Percentiles rank a stretch among this genome's conserved stretches.
phyloP scores from a whole-genome alignment of 1,140 invertebrate species.

The Pseudoatta argentina region DNA sequence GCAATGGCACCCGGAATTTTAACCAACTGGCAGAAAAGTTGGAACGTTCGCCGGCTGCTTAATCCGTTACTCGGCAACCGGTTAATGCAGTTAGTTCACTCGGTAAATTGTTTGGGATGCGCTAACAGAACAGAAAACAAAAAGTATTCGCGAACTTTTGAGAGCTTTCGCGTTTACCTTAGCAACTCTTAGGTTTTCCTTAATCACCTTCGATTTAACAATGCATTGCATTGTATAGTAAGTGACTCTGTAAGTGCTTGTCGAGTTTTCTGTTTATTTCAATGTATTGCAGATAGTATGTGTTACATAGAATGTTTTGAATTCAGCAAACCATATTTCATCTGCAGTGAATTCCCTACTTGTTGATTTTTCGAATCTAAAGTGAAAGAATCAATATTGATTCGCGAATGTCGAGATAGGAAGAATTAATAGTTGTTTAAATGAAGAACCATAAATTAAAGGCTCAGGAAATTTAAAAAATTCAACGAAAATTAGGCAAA shows the following conservation, averaged over 20 bases:
- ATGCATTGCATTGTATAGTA: not conserved
- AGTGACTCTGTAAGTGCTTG: not conserved
- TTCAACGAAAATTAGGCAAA: too few species aligned
- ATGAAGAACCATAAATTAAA: too few species aligned
- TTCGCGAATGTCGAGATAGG: not conserved
- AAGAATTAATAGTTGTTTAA: not conserved
- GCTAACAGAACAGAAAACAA: conserved; percentile 4
- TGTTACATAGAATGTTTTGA: not conserved
- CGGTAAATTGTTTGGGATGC: conserved; percentile 42
- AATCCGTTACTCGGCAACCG: conserved; percentile 14
- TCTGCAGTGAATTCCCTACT: not conserved
- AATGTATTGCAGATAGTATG: not conserved
- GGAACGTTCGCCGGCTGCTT: conserved; percentile 29
- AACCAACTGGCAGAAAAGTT: conserved; percentile 29
- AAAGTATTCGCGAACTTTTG: conserved; percentile 12
- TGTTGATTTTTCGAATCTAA: not conserved
- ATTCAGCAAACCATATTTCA: not conserved
- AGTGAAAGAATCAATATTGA: not conserved
- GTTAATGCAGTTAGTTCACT: conserved; percentile 44
- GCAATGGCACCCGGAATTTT: not conserved
- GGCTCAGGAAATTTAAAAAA: too few species aligned
- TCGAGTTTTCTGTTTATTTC: not conserved
- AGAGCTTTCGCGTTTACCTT: conserved; percentile 23
- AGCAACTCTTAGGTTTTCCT: not conserved
- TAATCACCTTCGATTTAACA: conserved; percentile 10